Base-by-base conservation (phyloP, 2,888 invertebrate genomes). In the Neoscelio sp. region DNA sequence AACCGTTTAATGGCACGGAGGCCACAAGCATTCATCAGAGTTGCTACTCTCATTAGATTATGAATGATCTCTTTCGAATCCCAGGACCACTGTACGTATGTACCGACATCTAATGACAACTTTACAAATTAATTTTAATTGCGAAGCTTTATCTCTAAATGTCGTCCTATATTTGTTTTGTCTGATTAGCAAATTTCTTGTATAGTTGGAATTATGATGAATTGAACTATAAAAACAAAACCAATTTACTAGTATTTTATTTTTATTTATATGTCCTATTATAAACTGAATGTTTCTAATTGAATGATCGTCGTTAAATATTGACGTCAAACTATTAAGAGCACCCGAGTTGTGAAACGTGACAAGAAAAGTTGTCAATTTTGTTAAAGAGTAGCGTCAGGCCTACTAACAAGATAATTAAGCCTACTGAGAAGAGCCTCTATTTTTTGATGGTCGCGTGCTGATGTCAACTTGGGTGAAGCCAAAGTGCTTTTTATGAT, bases 401-500 rank as follows among this genome's bases (percentile, higher is more conserved):
- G 68, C 67, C 67, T 60, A 62, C 85, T 87, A 87, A 85, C 86
- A 82, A 87, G 87, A 86, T 85, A 85, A 87, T 87, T 87, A 86
- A 85, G 84, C 83, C 77, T 83, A 83, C 86, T 80, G 54, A 84
- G 85, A 82, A 83, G 82, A 79, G 80, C 67, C 80, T 46, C 74
- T 75, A 80, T 82, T 85, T 85, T 85, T 86, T 85, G 79, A 81
- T 78, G 78, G 84, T 84, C 85, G 86, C 85, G 85, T 85, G 86
- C 85, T 84, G 80, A 81, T 84, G 84, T 85, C 85, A 84, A 85
- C 85, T 82, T 74, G 80, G 76, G 77, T 78, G 82, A 83, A 73
- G 76, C 74, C 46, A 64, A 58, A 60, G 75, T 75, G 80, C 79
- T 82, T 77, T 78, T 82, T 82, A 70, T 73, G 77, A 82, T 80